phyloP scores from a whole-genome alignment of 2,113 vertebrate species.

The Thamnophis sirtalis region DNA sequence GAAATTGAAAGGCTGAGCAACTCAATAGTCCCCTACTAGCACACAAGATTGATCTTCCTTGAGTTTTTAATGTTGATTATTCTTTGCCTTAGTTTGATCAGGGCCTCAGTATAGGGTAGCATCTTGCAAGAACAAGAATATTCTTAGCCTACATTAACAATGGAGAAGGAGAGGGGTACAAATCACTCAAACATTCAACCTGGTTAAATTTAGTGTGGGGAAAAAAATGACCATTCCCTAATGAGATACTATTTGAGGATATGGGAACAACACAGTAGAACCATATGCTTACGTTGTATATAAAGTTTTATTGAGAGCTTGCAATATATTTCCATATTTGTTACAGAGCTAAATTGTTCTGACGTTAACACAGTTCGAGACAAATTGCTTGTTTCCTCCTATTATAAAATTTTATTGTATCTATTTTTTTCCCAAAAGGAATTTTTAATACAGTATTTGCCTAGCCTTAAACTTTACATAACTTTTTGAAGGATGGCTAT shows the following conservation, averaged over 20 bases:
- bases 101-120: not conserved
- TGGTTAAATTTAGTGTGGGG: not conserved
- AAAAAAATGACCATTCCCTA: not conserved
- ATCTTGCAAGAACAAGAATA: not conserved
- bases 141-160: not conserved
- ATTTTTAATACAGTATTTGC: not conserved
- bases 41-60: not conserved
- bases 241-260: not conserved
- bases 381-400: not conserved
- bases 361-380: not conserved
- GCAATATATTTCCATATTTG: slow-evolving; percentile 8
- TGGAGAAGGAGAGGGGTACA: not conserved
- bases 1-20: not conserved
- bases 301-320: slow-evolving; percentile 40
- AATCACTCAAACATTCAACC: not conserved
- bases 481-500: not conserved
- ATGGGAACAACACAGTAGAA: not conserved
- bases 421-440: not conserved
- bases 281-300: not conserved
- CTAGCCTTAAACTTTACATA: not conserved
- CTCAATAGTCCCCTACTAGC: not conserved
- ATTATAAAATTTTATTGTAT: not conserved
- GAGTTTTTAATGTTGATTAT: not conserved
- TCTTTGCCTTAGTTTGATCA: not conserved
- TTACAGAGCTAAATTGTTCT: not conserved